Evolutionary conservation across 2,113 vertebrate genomes (phyloP).

Genomic region (Eptesicus fuscus): DNA sequence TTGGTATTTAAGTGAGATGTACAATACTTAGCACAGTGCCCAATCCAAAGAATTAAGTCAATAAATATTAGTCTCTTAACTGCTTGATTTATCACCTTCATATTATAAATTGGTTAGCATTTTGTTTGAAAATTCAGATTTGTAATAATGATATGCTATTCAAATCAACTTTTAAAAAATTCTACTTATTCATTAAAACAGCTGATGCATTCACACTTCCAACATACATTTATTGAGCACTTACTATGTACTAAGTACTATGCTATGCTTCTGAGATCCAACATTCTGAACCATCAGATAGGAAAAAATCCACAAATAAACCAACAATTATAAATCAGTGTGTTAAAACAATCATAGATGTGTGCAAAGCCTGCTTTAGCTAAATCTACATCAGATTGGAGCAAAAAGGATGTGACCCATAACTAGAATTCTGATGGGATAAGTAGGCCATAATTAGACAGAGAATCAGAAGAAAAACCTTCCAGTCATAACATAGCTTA

Average conservation of each 20-base stretch:
- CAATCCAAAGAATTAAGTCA: background rate
- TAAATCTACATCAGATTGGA: background rate
- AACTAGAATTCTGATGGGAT: background rate
- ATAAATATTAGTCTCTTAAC: background rate
- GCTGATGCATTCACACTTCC: background rate
- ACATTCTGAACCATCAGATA: background rate
- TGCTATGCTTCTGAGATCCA: background rate
- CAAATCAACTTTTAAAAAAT: conserved; percentile 10
- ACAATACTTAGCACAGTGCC: background rate
- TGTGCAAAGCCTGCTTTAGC: background rate
- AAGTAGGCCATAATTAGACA: background rate
- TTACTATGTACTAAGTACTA: background rate
- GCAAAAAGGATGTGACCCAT: background rate
- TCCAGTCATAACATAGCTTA: background rate
- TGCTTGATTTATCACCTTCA: background rate
- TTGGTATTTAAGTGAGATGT: background rate
- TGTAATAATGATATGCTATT: background rate
- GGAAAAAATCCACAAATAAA: background rate
- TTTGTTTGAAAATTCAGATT: background rate
- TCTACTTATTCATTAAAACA: background rate
- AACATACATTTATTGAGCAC: background rate
- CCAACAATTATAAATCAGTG: background rate
- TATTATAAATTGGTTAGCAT: background rate
- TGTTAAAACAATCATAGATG: background rate
- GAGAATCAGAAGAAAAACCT: background rate